phyloP scores from a whole-genome alignment of 2,797 vertebrate species.

The Myripristis jacobus region DNA sequence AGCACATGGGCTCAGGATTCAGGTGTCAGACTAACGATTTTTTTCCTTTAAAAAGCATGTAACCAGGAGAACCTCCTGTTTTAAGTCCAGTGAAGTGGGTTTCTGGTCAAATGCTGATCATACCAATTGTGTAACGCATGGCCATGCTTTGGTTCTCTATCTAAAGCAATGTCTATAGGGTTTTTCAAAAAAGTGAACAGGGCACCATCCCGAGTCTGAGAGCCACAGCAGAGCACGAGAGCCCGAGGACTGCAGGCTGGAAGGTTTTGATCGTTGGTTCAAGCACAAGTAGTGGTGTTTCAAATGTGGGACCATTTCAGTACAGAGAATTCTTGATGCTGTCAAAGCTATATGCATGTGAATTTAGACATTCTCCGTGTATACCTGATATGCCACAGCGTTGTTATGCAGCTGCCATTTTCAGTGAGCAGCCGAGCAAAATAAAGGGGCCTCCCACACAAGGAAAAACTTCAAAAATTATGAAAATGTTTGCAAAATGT shows the following conservation, averaged over 20 bases:
- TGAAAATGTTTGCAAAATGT: not conserved
- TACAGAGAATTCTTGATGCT: not conserved
- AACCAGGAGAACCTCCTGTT: conserved; percentile 16
- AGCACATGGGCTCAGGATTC: conserved; percentile 47
- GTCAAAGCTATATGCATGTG: not conserved
- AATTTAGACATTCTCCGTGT: not conserved
- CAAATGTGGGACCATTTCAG: not conserved
- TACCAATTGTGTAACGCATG: conserved; percentile 30
- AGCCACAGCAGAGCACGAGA: too few species aligned
- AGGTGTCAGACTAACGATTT: conserved; percentile 26
- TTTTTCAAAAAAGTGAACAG: conserved; percentile 18
- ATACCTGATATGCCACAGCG: too few species aligned
- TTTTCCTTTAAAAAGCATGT: conserved; percentile 20
- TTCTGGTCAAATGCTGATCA: conserved; percentile 54
- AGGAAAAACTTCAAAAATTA: not conserved
- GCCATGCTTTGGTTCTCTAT: conserved; percentile 24
- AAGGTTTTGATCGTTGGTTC: conserved; percentile 10
- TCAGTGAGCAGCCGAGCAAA: too few species aligned
- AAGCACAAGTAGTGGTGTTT: not conserved
- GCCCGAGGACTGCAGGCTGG: too few species aligned
- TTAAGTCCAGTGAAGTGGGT: conserved; percentile 14
- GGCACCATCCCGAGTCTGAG: not conserved
- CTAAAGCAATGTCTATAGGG: conserved; percentile 3
- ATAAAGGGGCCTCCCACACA: not conserved
- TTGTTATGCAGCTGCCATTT: too few species aligned